Evolutionary conservation across 2,113 vertebrate species (phyloP), one percentile per base, ranked within the genome.

Genomic region (Cettia cetti): DNA sequence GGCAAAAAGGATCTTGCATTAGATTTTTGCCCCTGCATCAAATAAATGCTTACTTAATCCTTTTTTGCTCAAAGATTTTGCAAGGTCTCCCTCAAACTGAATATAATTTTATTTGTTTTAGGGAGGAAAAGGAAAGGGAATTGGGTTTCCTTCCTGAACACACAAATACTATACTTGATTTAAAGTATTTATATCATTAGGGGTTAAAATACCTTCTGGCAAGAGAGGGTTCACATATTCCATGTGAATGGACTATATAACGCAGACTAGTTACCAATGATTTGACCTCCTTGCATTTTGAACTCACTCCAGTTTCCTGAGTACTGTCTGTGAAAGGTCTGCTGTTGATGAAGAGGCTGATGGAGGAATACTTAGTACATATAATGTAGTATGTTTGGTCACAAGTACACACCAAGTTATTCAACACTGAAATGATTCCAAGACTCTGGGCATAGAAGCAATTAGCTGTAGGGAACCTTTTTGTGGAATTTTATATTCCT

Each of bases 1-100:
- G 2, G 7, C 26, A 68, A 49, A 82, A 54, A 3, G 3, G 1
- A 2, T 63, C 40, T 68, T 70, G 31, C 3, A 22, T 10, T 1
- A 7, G 28, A 35, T 16, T 57, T 70, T 31, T 64, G 3, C 31
- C 7, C 26, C 37, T 65, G 6, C 49, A 13, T 27, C 11, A 69
- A 69, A 91, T 2, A 90, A 66, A 53, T 35, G 10, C 7, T 76
- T 12, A 64, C 15, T 69, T 57, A 57, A 40, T 65, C 82, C 0
- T 16, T 21, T 50, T 22, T 89, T 69, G 15, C 24, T 52, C 3
- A 3, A 53, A 31, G 28, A 74, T 84, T 84, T 83, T 91, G 6
- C 9, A 59, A 61, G 6, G 0, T 70, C 3, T 74, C 17, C 13
- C 20, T 83, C 45, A 77, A 65, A 40, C 5, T 63, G 26, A 45